Evolutionary conservation across 92 coral and sea anemone species (phyloP).

Genomic region (Actinostola sp.): DNA sequence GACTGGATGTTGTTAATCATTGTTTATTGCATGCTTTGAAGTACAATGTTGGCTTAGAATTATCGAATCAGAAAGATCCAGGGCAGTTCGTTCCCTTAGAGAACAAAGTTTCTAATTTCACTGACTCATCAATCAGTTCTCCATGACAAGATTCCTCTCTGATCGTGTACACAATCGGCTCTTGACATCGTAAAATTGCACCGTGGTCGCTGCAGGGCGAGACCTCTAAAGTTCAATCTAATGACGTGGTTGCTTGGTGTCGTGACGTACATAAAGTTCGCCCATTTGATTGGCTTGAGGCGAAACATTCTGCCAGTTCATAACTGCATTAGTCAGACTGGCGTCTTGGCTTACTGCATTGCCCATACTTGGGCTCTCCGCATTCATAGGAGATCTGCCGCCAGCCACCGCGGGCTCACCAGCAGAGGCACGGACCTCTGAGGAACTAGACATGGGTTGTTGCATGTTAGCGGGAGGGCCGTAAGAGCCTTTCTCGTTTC

Average conservation of each 20-base stretch:
- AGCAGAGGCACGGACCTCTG: not conserved
- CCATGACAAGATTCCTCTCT: not conserved
- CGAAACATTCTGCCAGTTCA: conserved; percentile 25
- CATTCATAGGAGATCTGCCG: not conserved
- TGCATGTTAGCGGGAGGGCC: not conserved
- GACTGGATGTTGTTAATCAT: not conserved
- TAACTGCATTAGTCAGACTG: conserved; percentile 17
- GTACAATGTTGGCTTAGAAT: not conserved
- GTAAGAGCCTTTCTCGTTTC: not conserved
- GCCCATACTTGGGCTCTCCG: not conserved
- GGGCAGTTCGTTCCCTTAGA: not conserved
- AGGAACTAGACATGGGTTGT: not conserved
- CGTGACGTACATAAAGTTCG: conserved; percentile 26
- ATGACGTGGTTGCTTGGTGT: conserved; percentile 22
- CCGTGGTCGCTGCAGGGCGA: no score
- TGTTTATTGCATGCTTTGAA: conserved; percentile 5
- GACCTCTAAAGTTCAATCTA: not conserved
- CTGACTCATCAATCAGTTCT: not conserved
- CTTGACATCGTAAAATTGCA: no score
- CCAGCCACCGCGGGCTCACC: not conserved
- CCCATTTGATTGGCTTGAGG: conserved; percentile 31
- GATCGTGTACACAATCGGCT: no score
- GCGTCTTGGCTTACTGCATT: not conserved
- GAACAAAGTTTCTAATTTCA: not conserved
- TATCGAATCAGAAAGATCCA: no score